phyloP scores from a whole-genome alignment of 2,888 invertebrate species.

The Pyralis farinalis region DNA sequence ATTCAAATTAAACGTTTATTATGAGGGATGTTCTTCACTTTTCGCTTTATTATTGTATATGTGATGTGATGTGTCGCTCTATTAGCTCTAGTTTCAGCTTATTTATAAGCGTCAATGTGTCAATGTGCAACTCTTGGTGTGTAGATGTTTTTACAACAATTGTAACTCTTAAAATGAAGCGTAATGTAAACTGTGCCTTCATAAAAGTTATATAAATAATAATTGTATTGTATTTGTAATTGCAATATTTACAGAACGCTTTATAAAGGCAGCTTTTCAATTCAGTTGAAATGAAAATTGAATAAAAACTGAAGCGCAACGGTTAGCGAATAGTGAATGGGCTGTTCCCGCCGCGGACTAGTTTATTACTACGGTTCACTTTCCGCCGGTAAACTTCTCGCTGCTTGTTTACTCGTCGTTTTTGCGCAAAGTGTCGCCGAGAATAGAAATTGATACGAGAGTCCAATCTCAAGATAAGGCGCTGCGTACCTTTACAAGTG shows the following conservation, averaged over 20 bases:
- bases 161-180: slow-evolving; percentile 3
- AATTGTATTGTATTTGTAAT: neutral
- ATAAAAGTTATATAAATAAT: neutral
- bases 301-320: slow-evolving; percentile 10
- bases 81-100: slow-evolving; percentile 21
- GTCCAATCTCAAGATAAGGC: slow-evolving; percentile 1
- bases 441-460: neutral
- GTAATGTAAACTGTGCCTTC: slow-evolving; percentile 3
- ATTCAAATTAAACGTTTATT: too few species aligned
- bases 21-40: neutral
- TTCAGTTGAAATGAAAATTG: slow-evolving; percentile 14
- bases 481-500: neutral
- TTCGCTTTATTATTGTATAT: slow-evolving; percentile 8
- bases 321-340: slow-evolving; percentile 10
- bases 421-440: slow-evolving; percentile 2
- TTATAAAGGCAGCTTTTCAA: neutral
- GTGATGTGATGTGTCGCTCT: slow-evolving; percentile 20
- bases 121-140: slow-evolving; percentile 2
- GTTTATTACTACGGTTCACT: slow-evolving; percentile 13
- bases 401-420: slow-evolving; percentile 9
- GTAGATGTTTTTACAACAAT: neutral
- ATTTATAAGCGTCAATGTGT: slow-evolving; percentile 12
- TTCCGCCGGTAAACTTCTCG: slow-evolving; percentile 10
- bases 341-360: slow-evolving; percentile 9
- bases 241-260: slow-evolving; percentile 8